phyloP scores from a whole-genome alignment of 1,140 invertebrate species.

The Achroia grisella region DNA sequence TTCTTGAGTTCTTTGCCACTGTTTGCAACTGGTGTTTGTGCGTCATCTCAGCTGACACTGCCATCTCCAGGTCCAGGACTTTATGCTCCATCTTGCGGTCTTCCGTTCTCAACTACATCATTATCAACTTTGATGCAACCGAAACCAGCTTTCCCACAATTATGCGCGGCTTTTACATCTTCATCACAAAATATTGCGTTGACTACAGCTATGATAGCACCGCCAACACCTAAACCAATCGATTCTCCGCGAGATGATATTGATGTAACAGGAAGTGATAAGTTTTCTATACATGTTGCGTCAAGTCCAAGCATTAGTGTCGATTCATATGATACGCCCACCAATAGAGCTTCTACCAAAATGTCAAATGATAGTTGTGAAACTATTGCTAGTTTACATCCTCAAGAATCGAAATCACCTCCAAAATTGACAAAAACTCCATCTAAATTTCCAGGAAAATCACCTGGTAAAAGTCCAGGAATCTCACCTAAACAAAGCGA shows the following conservation, averaged over 20 bases:
- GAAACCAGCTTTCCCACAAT: slow-evolving; percentile 62
- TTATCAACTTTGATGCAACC: slow-evolving; percentile 32
- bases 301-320: slow-evolving; percentile 54
- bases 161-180: slow-evolving; percentile 84
- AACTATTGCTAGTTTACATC: slow-evolving; percentile 50
- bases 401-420: slow-evolving; percentile 71
- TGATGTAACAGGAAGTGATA: slow-evolving; percentile 56
- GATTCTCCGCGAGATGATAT: slow-evolving; percentile 63
- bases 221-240: slow-evolving; percentile 60
- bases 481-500: slow-evolving; percentile 81
- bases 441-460: slow-evolving; percentile 78
- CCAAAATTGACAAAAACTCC: slow-evolving; percentile 79
- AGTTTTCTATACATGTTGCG: slow-evolving; percentile 49
- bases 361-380: slow-evolving; percentile 51
- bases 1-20: slow-evolving; percentile 77
- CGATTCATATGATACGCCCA: slow-evolving; percentile 46
- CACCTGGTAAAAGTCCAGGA: slow-evolving; percentile 82
- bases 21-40: slow-evolving; percentile 54
- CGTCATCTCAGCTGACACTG: slow-evolving; percentile 75
- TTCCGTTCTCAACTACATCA: slow-evolving; percentile 71
- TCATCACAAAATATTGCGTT: slow-evolving; percentile 85
- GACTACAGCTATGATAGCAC: slow-evolving; percentile 82
- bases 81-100: slow-evolving; percentile 72
- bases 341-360: slow-evolving; percentile 37
- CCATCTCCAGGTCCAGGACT: slow-evolving; percentile 77